phyloP scores from a whole-genome alignment of 2,797 vertebrate genomes.

The Setipinna tenuifilis region DNA sequence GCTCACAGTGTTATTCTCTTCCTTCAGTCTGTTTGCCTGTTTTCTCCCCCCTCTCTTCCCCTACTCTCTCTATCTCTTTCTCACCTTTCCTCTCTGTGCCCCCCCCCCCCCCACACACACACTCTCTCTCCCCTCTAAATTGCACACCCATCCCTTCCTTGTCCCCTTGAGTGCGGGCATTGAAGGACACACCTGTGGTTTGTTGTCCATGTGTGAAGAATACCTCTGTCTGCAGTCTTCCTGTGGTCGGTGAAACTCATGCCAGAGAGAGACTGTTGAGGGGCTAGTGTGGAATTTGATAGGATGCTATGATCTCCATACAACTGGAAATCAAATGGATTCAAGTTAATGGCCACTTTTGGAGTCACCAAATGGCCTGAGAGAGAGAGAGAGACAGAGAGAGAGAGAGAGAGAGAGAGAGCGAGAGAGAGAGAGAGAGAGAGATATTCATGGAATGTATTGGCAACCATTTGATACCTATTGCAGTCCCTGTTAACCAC shows the following conservation, averaged over 20 bases:
- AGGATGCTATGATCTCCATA: slow-evolving; percentile 24
- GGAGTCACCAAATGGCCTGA: not conserved
- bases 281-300: slow-evolving; percentile 41
- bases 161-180: not conserved
- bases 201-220: slow-evolving; percentile 7
- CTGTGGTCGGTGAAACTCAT: not conserved
- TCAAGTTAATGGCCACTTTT: not conserved
- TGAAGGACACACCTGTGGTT: slow-evolving; percentile 11
- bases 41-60: no score
- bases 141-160: no score
- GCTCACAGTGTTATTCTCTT: no score
- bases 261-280: slow-evolving; percentile 20
- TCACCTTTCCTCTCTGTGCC: no score
- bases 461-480: not conserved
- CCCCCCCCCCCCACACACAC: no score
- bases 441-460: not conserved
- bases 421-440: slow-evolving; percentile 1
- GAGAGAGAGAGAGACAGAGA: not conserved
- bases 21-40: no score
- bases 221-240: not conserved
- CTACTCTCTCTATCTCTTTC: no score
- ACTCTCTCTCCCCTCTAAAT: no score
- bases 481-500: not conserved
- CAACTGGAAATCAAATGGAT: slow-evolving; percentile 4
- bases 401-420: slow-evolving; percentile 7